phyloP scores from a whole-genome alignment of 2,888 invertebrate genomes.

The Pachliopta kotzebuea region DNA sequence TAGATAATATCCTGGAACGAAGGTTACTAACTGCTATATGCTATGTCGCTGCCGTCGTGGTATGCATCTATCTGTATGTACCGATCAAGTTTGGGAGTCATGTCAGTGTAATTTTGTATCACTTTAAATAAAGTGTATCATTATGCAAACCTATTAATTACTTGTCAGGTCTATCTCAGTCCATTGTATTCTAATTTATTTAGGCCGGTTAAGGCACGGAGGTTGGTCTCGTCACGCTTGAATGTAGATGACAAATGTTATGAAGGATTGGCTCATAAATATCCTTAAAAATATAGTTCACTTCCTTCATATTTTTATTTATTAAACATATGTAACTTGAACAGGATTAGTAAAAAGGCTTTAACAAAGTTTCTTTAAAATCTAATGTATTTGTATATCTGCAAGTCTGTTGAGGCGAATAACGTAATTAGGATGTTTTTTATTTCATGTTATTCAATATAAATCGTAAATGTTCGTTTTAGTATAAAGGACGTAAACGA shows the following conservation, averaged over 20 bases:
- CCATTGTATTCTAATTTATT: constrained; percentile 76
- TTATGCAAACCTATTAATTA: constrained; percentile 62
- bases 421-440: background rate
- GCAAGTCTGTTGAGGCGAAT: background rate
- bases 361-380: background rate
- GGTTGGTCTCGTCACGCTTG: constrained; percentile 67
- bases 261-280: constrained; percentile 33
- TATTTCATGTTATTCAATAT: background rate
- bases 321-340: no score
- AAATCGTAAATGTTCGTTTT: background rate
- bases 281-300: constrained; percentile 9
- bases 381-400: background rate
- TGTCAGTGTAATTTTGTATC: constrained; percentile 27
- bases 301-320: background rate
- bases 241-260: constrained; percentile 54
- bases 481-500: background rate
- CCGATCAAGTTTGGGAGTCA: background rate
- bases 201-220: constrained; percentile 61
- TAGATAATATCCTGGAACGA: background rate
- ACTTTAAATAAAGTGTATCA: constrained; percentile 30
- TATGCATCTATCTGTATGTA: background rate
- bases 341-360: no score
- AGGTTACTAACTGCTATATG: background rate
- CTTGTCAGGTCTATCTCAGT: constrained; percentile 57
- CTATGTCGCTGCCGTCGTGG: background rate